Evolutionary conservation across 2,797 vertebrate genomes (phyloP), one percentile per base, ranked within the genome.

Genomic region (Urophycis tenuis): DNA sequence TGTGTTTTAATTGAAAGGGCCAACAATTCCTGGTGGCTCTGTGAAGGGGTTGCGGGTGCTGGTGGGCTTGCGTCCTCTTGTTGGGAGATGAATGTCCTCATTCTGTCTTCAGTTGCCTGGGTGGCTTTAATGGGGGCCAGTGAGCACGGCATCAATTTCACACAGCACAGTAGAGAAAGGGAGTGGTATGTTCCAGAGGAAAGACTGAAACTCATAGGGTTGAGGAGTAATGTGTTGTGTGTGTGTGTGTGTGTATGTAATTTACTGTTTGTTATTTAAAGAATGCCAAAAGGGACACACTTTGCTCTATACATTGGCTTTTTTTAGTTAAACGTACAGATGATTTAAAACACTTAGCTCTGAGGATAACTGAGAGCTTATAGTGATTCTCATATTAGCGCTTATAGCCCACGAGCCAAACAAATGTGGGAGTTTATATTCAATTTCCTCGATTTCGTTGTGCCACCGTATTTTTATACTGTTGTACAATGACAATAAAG

Each of bases 41-140:
- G 79, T 64, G 77, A 73, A 78, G 79, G 71, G 49, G 49, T n/a
- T n/a, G n/a, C n/a, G n/a, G n/a, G n/a, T n/a, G n/a, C n/a, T n/a
- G n/a, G n/a, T n/a, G n/a, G 49, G 19, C 49, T 22, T n/a, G 7
- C 22, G 45, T 72, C 69, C 82, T 79, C 83, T 82, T 82, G 75
- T 79, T 70, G 25, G 8, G 29, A 75, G 39, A 83, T 71, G 73
- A 75, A 78, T 89, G 87, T 76, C 87, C 89, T 89, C 84, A 86
- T 91, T 91, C 91, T 90, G 89, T 91, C 90, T 85, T 7, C 19
- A 11, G 71, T 76, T 74, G 78, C 78, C 72, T 14, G 4, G 74
- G 33, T 12, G 2, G 45, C 80, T 84, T 60, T 73, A 78, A 84
- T 77, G 75, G 77, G 85, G 84, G 83, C 82, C 84, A 83, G 73